Conservation (phyloP, 2,888 invertebrate species). For the Eubasilissa splendida region DNA sequence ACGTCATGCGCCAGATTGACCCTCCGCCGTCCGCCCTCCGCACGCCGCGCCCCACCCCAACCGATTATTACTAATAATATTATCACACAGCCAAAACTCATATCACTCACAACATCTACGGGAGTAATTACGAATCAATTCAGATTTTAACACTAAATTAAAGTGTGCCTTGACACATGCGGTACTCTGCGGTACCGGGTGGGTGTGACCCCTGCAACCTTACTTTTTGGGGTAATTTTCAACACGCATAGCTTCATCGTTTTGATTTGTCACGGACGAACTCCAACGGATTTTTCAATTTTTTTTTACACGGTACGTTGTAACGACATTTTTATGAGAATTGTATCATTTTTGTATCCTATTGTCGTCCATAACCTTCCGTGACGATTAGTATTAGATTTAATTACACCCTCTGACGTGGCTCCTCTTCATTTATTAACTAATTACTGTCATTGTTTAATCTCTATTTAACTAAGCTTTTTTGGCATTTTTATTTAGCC, state of each 20-base stretch:
- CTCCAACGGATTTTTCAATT: constrained; percentile 32
- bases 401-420: no score
- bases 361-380: no score
- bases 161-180: constrained; percentile 25
- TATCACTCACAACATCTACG: constrained; percentile 17
- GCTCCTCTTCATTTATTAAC: no score
- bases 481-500: no score
- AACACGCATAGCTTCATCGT: constrained; percentile 8
- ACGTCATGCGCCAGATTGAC: no score
- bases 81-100: constrained; percentile 1
- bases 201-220: background rate
- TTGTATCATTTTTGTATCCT: background rate
- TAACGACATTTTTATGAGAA: constrained; percentile 4
- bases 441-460: no score
- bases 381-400: no score
- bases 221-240: constrained; percentile 26
- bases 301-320: constrained; percentile 2
- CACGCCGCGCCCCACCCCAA: background rate
- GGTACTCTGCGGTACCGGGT: constrained; percentile 28
- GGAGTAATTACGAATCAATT: constrained; percentile 34
- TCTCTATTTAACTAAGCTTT: no score
- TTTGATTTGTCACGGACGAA: constrained; percentile 36
- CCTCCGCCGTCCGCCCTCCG: background rate
- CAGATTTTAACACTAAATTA: constrained; percentile 48
- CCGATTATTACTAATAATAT: constrained; percentile 22